These are phyloP conservation scores for Psammodynastes pulverulentus DNA, from an alignment of 2,113 vertebrate genomes.

Conservation along the genomic window DNA sequence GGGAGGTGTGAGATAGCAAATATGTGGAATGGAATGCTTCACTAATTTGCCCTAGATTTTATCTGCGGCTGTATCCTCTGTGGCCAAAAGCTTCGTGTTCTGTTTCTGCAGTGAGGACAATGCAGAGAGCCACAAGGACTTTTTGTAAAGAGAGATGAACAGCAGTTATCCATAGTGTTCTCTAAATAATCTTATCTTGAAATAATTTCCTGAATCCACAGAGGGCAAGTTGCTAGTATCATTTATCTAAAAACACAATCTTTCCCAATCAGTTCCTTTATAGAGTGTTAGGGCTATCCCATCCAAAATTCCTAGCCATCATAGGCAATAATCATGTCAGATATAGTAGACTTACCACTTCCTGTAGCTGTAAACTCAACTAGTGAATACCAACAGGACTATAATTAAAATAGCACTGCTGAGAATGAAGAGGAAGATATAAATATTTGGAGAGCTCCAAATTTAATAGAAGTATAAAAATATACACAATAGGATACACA, in stretches of 20 bases:
- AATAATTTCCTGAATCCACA: neutral
- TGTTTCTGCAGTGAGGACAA: slow-evolving; percentile 43
- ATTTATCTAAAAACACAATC: neutral
- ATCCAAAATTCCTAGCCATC: neutral
- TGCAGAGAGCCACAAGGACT: slow-evolving; percentile 40
- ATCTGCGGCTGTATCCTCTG: slow-evolving; percentile 53
- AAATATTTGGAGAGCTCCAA: neutral
- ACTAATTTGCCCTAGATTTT: slow-evolving; percentile 67
- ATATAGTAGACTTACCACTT: neutral
- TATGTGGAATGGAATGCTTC: slow-evolving; percentile 62
- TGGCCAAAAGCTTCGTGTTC: slow-evolving; percentile 57
- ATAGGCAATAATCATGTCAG: neutral
- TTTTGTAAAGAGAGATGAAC: slow-evolving; percentile 37
- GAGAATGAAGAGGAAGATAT: neutral
- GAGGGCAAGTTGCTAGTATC: neutral
- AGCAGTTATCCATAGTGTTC: slow-evolving; percentile 28
- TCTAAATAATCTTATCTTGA: neutral
- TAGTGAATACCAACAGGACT: neutral
- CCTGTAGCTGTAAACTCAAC: neutral
- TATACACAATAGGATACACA: neutral
- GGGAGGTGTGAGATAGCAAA: slow-evolving; percentile 68
- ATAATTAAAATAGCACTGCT: neutral
- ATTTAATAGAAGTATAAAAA: neutral
- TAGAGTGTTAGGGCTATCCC: neutral
- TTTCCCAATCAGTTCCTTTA: neutral